A percentile compares a stretch with the other conserved stretches of the same genome.
phyloP scores from a whole-genome alignment of 2,113 vertebrate species.

The Ibidorhyncha struthersii region DNA sequence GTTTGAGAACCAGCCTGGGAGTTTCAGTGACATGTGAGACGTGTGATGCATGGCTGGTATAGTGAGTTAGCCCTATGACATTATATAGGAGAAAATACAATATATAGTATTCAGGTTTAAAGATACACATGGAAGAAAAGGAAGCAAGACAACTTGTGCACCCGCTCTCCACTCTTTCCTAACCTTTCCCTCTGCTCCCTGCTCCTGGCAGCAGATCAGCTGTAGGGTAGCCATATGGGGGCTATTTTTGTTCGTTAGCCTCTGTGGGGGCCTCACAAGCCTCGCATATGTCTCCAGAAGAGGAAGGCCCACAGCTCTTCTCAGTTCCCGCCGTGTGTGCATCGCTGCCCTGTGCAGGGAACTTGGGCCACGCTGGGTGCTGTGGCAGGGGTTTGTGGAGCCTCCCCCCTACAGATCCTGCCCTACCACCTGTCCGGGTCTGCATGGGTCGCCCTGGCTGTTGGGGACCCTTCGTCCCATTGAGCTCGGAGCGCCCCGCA shows the following conservation, averaged over 20 bases:
- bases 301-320: not conserved
- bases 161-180: not conserved
- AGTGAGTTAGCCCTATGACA: not conserved
- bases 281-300: not conserved
- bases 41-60: not conserved
- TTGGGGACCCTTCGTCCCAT: fast-evolving
- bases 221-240: not conserved
- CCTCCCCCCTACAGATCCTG: not conserved
- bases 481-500: not conserved
- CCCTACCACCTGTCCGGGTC: fast-evolving
- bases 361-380: fast-evolving
- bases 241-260: not conserved
- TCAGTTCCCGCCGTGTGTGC: fast-evolving
- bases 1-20: not conserved
- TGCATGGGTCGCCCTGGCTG: fast-evolving
- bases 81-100: not conserved
- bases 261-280: not conserved
- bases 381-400: not conserved
- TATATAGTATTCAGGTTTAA: not conserved
- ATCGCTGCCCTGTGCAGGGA: not conserved
- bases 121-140: not conserved
- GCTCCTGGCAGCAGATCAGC: not conserved
- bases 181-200: not conserved
- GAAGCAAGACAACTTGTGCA: not conserved
- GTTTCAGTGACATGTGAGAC: not conserved